These are phyloP conservation scores for Spongilla lacustris DNA, from an alignment of 37 sponge, comb jelly and placozoan species.

Conservation along the genomic window DNA sequence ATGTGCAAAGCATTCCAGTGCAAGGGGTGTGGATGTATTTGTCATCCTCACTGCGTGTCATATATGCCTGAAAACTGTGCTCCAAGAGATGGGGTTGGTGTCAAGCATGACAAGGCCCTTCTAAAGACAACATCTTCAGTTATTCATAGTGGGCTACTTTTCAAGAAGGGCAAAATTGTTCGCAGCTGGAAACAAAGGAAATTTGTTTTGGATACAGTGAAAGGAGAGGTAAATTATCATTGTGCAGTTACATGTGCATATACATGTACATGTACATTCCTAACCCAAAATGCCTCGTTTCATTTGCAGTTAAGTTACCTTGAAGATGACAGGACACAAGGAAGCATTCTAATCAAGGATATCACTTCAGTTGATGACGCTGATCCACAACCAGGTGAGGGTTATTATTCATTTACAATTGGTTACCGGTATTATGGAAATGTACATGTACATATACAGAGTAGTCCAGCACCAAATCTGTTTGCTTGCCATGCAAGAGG, in stretches of 20 bases:
- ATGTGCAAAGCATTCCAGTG: slow-evolving; percentile 53
- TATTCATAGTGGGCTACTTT: slow-evolving; percentile 59
- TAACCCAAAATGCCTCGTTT: too few relatives aligned
- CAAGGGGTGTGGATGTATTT: slow-evolving; percentile 69
- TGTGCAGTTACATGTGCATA: background rate
- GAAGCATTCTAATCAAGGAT: slow-evolving; percentile 53
- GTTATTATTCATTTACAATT: background rate
- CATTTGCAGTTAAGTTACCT: slow-evolving; percentile 57
- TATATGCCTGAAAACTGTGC: slow-evolving; percentile 81
- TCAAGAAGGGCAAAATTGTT: slow-evolving; percentile 83
- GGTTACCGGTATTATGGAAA: too few relatives aligned
- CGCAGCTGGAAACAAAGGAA: slow-evolving; percentile 87
- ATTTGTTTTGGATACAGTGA: slow-evolving; percentile 76
- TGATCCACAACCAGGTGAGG: slow-evolving; percentile 40
- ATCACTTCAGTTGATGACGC: slow-evolving; percentile 40
- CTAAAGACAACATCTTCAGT: background rate
- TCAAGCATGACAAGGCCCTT: background rate
- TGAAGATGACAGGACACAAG: slow-evolving; percentile 55
- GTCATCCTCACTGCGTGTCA: slow-evolving; percentile 67
- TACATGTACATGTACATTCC: background rate
- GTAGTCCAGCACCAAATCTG: too few relatives aligned
- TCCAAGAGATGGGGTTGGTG: slow-evolving; percentile 10
- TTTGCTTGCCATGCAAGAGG: too few relatives aligned
- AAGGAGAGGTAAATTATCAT: slow-evolving; percentile 70
- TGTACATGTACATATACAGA: too few relatives aligned